phyloP scores from a whole-genome alignment of 2,888 invertebrate genomes.

The Mycalesis mineus region DNA sequence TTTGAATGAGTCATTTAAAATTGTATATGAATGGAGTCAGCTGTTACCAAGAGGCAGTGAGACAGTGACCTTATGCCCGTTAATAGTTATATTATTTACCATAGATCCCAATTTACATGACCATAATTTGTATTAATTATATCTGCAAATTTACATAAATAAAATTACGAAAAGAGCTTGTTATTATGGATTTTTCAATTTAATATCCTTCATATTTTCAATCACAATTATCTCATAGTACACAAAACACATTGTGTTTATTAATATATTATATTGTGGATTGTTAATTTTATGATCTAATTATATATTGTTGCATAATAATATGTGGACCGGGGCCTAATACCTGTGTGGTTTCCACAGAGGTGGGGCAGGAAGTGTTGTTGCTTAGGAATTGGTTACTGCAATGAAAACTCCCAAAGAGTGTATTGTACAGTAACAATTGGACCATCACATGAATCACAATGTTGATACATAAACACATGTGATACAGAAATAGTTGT shows the following conservation, averaged over 20 bases:
- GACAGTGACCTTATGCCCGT: slow-evolving; percentile 62
- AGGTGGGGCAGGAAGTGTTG: slow-evolving; percentile 52
- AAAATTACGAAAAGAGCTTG: slow-evolving; percentile 77
- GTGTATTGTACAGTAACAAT: slow-evolving; percentile 45
- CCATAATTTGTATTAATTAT: slow-evolving; percentile 78
- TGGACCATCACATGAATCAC: slow-evolving; percentile 47
- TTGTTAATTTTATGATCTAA: slow-evolving; percentile 22
- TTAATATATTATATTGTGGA: slow-evolving; percentile 5
- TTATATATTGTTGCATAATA: slow-evolving; percentile 18
- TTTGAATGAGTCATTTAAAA: slow-evolving; percentile 67
- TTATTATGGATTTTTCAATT: slow-evolving; percentile 37
- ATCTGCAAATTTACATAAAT: slow-evolving; percentile 79
- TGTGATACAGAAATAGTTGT: slow-evolving; percentile 26
- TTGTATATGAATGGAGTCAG: slow-evolving; percentile 60
- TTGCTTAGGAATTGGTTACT: slow-evolving; percentile 40
- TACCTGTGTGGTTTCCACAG: slow-evolving; percentile 17
- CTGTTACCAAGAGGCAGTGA: slow-evolving; percentile 51
- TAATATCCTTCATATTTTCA: slow-evolving; percentile 18
- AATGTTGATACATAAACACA: slow-evolving; percentile 48
- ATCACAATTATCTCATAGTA: background rate
- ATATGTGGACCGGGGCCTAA: slow-evolving; percentile 11
- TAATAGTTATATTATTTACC: slow-evolving; percentile 67
- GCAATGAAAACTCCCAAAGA: slow-evolving; percentile 32
- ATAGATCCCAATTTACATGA: slow-evolving; percentile 76
- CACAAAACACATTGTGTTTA: slow-evolving; percentile 7